A percentile compares a stretch with the other conserved stretches of the same genome.
Conservation (phyloP, 2,113 vertebrate genomes). For the Circaetus gallicus region DNA sequence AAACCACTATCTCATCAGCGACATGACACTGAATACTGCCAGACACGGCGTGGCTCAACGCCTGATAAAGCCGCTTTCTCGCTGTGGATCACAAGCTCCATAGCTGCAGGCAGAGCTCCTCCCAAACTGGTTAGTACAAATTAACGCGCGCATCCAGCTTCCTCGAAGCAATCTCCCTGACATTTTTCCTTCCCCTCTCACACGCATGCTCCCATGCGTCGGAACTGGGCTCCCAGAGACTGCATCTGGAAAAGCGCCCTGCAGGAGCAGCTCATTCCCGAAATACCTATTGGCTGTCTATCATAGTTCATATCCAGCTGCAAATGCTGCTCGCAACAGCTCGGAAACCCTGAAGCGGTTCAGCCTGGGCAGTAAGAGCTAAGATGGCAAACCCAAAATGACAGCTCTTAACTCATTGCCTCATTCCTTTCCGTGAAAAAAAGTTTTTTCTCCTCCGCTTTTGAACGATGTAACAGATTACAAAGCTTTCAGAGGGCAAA, state of each 20-base stretch:
- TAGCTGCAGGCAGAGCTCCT: not conserved
- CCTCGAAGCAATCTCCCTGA: not conserved
- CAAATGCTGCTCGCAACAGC: not conserved
- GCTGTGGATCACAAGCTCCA: not conserved
- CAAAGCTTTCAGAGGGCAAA: not conserved
- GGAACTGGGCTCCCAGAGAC: not conserved
- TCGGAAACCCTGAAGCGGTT: not conserved
- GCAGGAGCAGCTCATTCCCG: not conserved
- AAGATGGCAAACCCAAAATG: not conserved
- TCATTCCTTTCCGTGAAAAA: not conserved
- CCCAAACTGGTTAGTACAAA: not conserved
- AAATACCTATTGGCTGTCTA: not conserved
- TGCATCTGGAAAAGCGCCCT: not conserved
- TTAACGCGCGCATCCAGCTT: not conserved
- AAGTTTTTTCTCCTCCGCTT: not conserved
- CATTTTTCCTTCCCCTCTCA: not conserved
- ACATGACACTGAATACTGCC: not conserved
- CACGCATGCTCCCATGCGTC: fast-evolving
- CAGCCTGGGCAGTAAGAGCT: not conserved
- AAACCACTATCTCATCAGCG: not conserved
- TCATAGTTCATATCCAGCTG: not conserved
- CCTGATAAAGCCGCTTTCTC: not conserved
- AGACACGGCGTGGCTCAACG: not conserved
- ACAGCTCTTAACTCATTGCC: not conserved
- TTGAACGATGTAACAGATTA: not conserved